phyloP scores from a whole-genome alignment of 1,140 invertebrate species.

The Latrodectus geometricus region DNA sequence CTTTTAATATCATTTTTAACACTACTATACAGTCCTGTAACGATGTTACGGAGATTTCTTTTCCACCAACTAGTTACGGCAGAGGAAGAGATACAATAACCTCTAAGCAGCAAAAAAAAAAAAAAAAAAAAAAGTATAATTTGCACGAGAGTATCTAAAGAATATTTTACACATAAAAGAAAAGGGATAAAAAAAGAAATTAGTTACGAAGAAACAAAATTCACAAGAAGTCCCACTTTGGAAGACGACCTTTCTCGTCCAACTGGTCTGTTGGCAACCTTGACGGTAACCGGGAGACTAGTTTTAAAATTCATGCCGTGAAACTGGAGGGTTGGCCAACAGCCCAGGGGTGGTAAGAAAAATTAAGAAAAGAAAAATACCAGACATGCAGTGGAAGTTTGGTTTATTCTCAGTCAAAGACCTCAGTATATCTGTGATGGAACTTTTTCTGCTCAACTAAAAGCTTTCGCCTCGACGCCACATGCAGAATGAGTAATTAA shows the following conservation, averaged over 20 bases:
- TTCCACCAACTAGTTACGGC: too few species aligned
- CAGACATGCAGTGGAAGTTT: neutral
- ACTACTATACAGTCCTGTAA: too few species aligned
- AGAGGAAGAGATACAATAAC: too few species aligned
- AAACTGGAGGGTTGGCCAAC: slow-evolving; percentile 31
- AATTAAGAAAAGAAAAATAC: slow-evolving; percentile 13
- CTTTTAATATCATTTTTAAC: too few species aligned
- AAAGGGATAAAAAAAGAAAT: neutral
- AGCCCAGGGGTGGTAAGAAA: slow-evolving; percentile 25
- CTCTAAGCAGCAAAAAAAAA: neutral
- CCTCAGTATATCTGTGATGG: neutral
- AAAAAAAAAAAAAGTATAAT: neutral
- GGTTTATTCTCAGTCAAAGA: slow-evolving; percentile 39
- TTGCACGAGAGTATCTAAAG: neutral
- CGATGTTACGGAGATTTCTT: too few species aligned
- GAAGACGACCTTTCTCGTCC: slow-evolving; percentile 50
- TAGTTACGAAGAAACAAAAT: neutral
- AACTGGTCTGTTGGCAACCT: slow-evolving; percentile 49
- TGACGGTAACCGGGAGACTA: slow-evolving; percentile 39
- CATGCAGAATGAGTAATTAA: too few species aligned
- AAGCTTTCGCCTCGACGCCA: too few species aligned
- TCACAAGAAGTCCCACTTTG: neutral
- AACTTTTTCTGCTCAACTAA: too few species aligned
- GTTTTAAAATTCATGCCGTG: slow-evolving; percentile 51
- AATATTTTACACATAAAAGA: neutral